phyloP scores from a whole-genome alignment of 1,140 invertebrate genomes.

The Telenomus remus region DNA sequence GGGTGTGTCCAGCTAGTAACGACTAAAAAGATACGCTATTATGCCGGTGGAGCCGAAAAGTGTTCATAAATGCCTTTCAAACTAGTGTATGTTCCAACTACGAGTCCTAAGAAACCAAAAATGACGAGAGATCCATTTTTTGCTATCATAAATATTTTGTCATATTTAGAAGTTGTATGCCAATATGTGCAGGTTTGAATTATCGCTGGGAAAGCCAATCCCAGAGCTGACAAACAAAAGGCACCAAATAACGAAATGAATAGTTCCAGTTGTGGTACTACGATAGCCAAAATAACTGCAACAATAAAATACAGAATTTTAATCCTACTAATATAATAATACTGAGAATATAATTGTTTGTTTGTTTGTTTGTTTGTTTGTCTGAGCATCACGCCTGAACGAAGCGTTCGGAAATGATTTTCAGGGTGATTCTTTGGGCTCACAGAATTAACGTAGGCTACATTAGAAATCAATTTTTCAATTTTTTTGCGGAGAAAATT shows the following conservation, averaged over 20 bases:
- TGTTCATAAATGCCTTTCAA: constrained; percentile 78
- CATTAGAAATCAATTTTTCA: too few relatives aligned
- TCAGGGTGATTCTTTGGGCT: too few relatives aligned
- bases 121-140: constrained; percentile 84
- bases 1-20: neutral
- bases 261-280: constrained; percentile 88
- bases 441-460: too few relatives aligned
- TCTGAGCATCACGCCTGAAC: too few relatives aligned
- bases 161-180: constrained; percentile 74
- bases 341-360: too few relatives aligned
- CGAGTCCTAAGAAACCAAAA: constrained; percentile 80
- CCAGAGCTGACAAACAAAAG: constrained; percentile 87
- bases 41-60: constrained; percentile 72
- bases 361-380: too few relatives aligned
- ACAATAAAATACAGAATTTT: too few relatives aligned
- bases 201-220: constrained; percentile 90
- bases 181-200: constrained; percentile 84
- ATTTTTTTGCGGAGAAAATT: too few relatives aligned
- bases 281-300: constrained; percentile 85
- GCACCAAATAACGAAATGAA: constrained; percentile 95
- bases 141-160: constrained; percentile 75
- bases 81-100: constrained; percentile 84
- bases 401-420: too few relatives aligned
- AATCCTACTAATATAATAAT: too few relatives aligned
- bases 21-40: neutral